Evolutionary conservation across 2,888 invertebrate genomes (phyloP).

Genomic region (Tolmerus cingulatus): DNA sequence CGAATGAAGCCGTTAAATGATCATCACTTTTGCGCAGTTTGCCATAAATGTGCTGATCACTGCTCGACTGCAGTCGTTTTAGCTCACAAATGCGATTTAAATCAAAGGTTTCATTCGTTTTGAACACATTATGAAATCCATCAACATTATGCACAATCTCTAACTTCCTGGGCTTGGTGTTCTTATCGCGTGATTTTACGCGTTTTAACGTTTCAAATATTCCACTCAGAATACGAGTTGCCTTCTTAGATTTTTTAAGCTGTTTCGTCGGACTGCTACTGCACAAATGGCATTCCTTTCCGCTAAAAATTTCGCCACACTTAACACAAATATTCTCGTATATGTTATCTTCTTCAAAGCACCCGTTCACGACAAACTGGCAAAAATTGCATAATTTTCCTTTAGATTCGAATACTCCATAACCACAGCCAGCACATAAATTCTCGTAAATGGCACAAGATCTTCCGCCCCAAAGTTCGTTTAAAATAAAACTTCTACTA

Average conservation of each 20-base stretch:
- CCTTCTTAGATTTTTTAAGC: constrained; percentile 17
- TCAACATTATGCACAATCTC: constrained; percentile 62
- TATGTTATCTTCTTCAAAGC: constrained; percentile 51
- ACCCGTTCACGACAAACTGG: constrained; percentile 58
- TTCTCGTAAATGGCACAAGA: constrained; percentile 56
- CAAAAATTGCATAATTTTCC: constrained; percentile 60
- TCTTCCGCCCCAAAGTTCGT: constrained; percentile 37
- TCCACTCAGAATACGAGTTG: constrained; percentile 33
- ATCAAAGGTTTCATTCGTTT: constrained; percentile 61
- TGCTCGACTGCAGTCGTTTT: constrained; percentile 50
- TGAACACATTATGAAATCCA: constrained; percentile 57
- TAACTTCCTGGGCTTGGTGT: constrained; percentile 48
- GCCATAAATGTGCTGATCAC: constrained; percentile 59
- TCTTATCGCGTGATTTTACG: constrained; percentile 41
- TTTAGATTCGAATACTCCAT: constrained; percentile 59
- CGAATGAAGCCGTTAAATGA: constrained; percentile 48
- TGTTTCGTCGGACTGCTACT: neutral
- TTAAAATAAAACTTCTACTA: constrained; percentile 34
- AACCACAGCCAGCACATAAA: constrained; percentile 60
- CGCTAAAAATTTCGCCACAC: constrained; percentile 58
- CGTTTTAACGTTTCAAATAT: constrained; percentile 44
- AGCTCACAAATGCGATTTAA: constrained; percentile 59
- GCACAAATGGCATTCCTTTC: constrained; percentile 54
- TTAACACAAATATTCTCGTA: constrained; percentile 61
- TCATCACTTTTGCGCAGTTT: constrained; percentile 52